A percentile compares a stretch with the other conserved stretches of the same genome.
These are phyloP conservation scores for Euphysa ruthae DNA, from an alignment of 30 jellyfish, hydroid and myxozoan species.

Conservation along the genomic window DNA sequence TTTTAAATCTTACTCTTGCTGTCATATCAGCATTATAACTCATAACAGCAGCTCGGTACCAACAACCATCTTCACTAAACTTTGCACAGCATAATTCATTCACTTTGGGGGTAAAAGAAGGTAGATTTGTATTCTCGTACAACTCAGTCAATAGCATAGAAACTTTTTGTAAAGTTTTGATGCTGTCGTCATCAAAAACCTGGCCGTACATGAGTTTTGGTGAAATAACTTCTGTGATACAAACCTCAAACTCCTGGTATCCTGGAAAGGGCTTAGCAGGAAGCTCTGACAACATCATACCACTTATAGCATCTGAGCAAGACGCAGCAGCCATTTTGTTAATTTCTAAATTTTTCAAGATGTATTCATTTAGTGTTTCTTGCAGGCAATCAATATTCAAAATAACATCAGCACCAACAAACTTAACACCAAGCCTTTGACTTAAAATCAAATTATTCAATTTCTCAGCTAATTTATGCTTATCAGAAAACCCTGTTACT, in stretches of 20 bases:
- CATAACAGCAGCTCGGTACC: slow-evolving; percentile 33
- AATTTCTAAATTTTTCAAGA: slow-evolving; percentile 5
- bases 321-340: slow-evolving; percentile 16
- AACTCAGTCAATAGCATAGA: neutral
- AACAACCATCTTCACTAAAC: slow-evolving; percentile 12
- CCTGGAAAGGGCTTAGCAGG: slow-evolving; percentile 65
- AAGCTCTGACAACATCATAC: slow-evolving; percentile 36
- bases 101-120: slow-evolving; percentile 18
- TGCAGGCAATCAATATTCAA: neutral
- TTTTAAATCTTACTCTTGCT: slow-evolving; percentile 19
- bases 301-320: slow-evolving; percentile 24
- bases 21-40: slow-evolving; percentile 22
- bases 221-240: slow-evolving; percentile 62
- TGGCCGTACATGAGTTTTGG: slow-evolving; percentile 63
- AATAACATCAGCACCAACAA: no score
- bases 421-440: no score
- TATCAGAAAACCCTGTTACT: no score
- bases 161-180: slow-evolving; percentile 13
- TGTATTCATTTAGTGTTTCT: neutral
- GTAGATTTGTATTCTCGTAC: neutral
- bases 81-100: slow-evolving; percentile 28
- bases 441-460: no score
- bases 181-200: slow-evolving; percentile 32
- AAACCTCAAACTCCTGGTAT: slow-evolving; percentile 37
- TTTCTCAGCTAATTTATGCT: no score